Evolutionary conservation across 2,888 invertebrate species (phyloP).

Genomic region (Tortrix viridana): DNA sequence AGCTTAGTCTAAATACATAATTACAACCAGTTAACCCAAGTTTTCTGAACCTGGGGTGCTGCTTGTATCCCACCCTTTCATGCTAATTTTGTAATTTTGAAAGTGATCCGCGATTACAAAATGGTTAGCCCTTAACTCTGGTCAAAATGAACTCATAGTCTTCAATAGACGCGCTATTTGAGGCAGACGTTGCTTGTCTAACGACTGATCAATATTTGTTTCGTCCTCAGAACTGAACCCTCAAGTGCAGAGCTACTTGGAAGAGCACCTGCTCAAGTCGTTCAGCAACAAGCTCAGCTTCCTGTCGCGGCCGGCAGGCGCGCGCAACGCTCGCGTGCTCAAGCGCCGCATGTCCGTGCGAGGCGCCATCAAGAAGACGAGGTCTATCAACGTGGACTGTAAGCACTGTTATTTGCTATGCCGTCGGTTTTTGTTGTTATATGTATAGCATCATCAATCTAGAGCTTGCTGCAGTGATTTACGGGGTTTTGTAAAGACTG

Average conservation of each 20-base stretch:
- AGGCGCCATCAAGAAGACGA: conserved; percentile 96
- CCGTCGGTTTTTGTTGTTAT: too few species aligned
- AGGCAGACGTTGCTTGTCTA: neutral
- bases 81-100: too few species aligned
- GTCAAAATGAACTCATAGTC: neutral
- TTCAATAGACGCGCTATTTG: neutral
- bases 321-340: conserved; percentile 81
- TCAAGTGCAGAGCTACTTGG: conserved; percentile 93
- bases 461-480: too few species aligned
- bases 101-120: too few species aligned
- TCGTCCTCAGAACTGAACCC: conserved; percentile 87
- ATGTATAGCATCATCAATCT: too few species aligned
- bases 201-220: too few species aligned
- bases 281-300: conserved; percentile 89
- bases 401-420: conserved; percentile 63
- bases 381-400: conserved; percentile 96
- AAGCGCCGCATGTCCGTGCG: conserved; percentile 93
- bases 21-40: too few species aligned
- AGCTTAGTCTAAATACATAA: too few species aligned
- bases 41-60: too few species aligned
- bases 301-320: conserved; percentile 82
- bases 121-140: too few species aligned
- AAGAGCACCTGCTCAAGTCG: conserved; percentile 92
- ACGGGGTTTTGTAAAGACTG: too few species aligned
- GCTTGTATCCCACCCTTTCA: too few species aligned